A percentile compares a stretch with the other conserved stretches of the same genome.
Evolutionary conservation across 2,113 vertebrate genomes (phyloP).

Genomic region (Megalops atlanticus): DNA sequence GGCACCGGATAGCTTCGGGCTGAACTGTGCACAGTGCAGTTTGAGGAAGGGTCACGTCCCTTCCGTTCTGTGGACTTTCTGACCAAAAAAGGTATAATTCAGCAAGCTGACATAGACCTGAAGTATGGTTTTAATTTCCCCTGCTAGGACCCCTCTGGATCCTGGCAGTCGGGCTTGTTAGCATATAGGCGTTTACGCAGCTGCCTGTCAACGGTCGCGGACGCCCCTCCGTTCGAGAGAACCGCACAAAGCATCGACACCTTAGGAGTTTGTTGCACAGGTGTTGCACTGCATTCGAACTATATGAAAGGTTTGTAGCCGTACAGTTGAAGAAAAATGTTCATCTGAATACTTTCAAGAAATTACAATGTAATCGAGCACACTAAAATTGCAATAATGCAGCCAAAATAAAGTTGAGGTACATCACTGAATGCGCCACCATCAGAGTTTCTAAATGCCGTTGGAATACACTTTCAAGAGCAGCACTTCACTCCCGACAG

Average conservation of each 20-base stretch:
- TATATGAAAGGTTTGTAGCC: too few relatives aligned
- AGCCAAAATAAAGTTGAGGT: too few relatives aligned
- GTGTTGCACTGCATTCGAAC: too few relatives aligned
- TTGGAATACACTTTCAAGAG: too few relatives aligned
- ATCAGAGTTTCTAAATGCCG: too few relatives aligned
- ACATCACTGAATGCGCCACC: too few relatives aligned
- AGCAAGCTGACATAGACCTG: slow-evolving; percentile 35
- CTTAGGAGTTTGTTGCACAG: neutral
- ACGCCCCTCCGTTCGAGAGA: neutral
- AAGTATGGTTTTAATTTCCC: slow-evolving; percentile 1
- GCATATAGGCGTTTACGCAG: neutral
- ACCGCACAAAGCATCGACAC: neutral
- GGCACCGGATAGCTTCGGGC: slow-evolving; percentile 70
- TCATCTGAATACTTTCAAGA: too few relatives aligned
- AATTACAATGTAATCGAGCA: too few relatives aligned
- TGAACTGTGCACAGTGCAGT: slow-evolving; percentile 70
- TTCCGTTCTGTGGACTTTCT: slow-evolving; percentile 68
- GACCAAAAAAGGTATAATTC: slow-evolving; percentile 61
- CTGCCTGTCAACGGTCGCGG: neutral
- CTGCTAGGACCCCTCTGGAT: neutral
- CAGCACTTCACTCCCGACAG: too few relatives aligned
- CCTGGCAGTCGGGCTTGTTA: neutral
- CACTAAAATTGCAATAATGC: too few relatives aligned
- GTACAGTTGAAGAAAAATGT: too few relatives aligned
- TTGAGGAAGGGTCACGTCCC: slow-evolving; percentile 77